phyloP scores from a whole-genome alignment of 1,140 invertebrate genomes.

The Macrobrachium rosenbergii region DNA sequence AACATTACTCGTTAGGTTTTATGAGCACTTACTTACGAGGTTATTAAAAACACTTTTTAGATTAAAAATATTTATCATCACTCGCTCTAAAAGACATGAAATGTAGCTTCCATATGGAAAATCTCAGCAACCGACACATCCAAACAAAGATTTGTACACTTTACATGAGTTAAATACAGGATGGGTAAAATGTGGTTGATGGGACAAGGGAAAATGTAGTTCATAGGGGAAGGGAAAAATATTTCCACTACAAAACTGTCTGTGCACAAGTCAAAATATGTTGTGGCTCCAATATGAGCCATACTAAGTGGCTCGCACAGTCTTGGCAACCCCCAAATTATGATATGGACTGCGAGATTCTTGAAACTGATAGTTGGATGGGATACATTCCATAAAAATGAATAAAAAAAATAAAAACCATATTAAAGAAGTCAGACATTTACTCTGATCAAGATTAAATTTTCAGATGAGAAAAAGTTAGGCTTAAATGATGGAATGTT shows the following conservation, averaged over 20 bases:
- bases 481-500: too few relatives aligned
- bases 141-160: conserved; percentile 60
- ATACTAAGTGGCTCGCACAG: too few relatives aligned
- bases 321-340: too few relatives aligned
- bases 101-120: conserved; percentile 52
- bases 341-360: conserved; percentile 37
- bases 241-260: conserved; percentile 7
- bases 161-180: conserved; percentile 52
- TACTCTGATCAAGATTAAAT: too few relatives aligned
- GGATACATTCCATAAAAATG: conserved; percentile 4
- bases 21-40: background rate
- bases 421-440: too few relatives aligned
- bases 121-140: conserved; percentile 54
- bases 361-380: conserved; percentile 18
- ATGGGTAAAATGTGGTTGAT: conserved; percentile 12
- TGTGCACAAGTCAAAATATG: background rate
- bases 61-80: conserved; percentile 60
- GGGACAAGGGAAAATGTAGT: background rate
- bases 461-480: too few relatives aligned
- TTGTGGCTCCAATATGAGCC: too few relatives aligned
- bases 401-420: too few relatives aligned
- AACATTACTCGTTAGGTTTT: too few relatives aligned
- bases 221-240: background rate
- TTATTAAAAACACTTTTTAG: conserved; percentile 13
- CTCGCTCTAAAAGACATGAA: conserved; percentile 57